Evolutionary conservation across 2,888 invertebrate species (phyloP).

Genomic region (Drosophila kambysellisi): DNA sequence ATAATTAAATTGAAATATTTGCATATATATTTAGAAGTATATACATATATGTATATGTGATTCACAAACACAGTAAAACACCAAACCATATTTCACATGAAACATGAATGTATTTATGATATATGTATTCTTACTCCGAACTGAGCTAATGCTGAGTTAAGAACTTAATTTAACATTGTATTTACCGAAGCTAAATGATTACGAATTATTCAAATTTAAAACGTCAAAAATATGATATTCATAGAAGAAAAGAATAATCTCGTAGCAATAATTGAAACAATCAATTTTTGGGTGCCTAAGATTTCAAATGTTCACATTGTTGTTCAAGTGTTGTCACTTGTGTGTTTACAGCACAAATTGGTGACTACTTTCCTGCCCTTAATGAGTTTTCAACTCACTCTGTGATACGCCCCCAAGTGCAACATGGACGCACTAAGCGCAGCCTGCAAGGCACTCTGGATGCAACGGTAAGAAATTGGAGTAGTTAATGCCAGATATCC

Average conservation of each 20-base stretch:
- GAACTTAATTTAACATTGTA: background rate
- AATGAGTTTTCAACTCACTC: conserved; percentile 84
- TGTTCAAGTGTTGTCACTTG: conserved; percentile 1
- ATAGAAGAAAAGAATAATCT: background rate
- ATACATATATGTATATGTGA: too few species aligned
- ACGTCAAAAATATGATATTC: background rate
- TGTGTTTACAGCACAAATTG: conserved; percentile 64
- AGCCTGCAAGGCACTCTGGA: conserved; percentile 90
- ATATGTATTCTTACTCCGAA: background rate
- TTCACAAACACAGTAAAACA: background rate
- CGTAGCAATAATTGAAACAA: background rate
- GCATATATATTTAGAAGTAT: too few species aligned
- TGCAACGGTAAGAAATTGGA: conserved; percentile 87
- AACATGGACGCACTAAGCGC: conserved; percentile 91
- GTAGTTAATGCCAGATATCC: background rate
- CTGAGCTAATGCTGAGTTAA: background rate
- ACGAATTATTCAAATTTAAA: background rate
- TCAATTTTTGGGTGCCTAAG: background rate
- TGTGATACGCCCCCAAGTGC: conserved; percentile 89
- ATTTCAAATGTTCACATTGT: background rate
- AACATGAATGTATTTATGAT: background rate
- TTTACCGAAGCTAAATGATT: background rate
- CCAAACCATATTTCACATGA: background rate
- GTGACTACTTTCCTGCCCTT: conserved; percentile 81
- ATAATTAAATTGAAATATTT: background rate